Base-by-base conservation (phyloP, 2,797 vertebrate genomes). In the Zenarchopterus dispar region DNA sequence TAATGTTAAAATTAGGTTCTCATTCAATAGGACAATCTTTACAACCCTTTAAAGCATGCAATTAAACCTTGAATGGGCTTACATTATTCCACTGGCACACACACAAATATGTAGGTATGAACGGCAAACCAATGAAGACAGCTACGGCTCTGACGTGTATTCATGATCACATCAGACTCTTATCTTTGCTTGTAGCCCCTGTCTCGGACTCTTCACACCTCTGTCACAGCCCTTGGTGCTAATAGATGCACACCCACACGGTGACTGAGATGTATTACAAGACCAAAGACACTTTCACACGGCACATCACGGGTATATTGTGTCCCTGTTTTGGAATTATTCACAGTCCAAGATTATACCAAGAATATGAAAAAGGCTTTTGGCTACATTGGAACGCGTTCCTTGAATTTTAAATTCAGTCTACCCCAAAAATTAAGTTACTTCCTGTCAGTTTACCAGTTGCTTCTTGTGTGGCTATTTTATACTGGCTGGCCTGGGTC, bases 181-280 rank as follows among this genome's bases (percentile, higher is more conserved):
- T 69, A 53, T 82, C 75, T 77, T 77, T 69, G 69, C 80, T 84
- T 87, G 73, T 72, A 78, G 69, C 78, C 72, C 36, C 70, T 70
- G 62, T 67, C 73, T 78, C 68, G 51, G 61, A 63, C 68, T 79
- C 73, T 87, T 88, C 87, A 80, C 88, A 88, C 87, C 68, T 82
- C 82, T 73, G 67, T 81, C 78, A 69, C 75, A 81, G 76, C 75
- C 77, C 77, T 80, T 80, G 54, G 79, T 67, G 86, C 79, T 88
- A 89, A 90, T 86, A 85, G 76, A 91, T 90, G 86, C 87, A 82
- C 85, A 67, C 88, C 86, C 88, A 89, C 89, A 69, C 70, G 71
- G 59, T 84, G 85, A 88, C 81, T 82, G 82, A 89, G 84, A 89
- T 71, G 42, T 54, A 82, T 82, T 82, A 77, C 79, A 67, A 67